These are phyloP conservation scores for Sthenelais limicola DNA, from an alignment of 2,888 invertebrate species.

Conservation along the genomic window DNA sequence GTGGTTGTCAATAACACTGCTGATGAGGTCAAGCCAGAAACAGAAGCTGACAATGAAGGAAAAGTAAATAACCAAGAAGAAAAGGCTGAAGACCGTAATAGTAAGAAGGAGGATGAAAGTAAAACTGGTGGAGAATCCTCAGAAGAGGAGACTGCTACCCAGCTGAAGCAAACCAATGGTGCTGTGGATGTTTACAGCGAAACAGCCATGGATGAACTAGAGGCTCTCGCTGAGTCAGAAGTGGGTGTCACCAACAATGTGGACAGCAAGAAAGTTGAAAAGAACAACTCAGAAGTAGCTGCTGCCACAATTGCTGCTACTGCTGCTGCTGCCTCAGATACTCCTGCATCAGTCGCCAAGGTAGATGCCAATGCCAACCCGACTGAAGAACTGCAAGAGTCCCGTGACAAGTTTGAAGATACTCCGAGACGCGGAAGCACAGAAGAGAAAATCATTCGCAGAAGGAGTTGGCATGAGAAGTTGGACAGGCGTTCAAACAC, in stretches of 20 bases:
- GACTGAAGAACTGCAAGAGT: conserved; percentile 28
- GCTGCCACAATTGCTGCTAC: not conserved
- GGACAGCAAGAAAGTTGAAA: not conserved
- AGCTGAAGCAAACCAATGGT: not conserved
- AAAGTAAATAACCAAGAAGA: too few species aligned
- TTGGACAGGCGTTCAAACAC: conserved; percentile 27
- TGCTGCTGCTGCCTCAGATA: not conserved
- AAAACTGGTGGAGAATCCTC: conserved; percentile 19
- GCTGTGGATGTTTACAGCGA: conserved; percentile 40
- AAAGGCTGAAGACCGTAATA: not conserved
- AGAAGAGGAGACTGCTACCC: conserved; percentile 11
- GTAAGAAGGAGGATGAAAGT: not conserved
- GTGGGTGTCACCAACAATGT: conserved; percentile 21
- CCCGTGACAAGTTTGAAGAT: conserved; percentile 32
- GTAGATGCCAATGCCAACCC: conserved; percentile 23
- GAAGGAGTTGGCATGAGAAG: conserved; percentile 38
- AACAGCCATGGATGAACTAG: conserved; percentile 67
- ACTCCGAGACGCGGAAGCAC: conserved; percentile 20
- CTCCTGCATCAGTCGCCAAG: not conserved
- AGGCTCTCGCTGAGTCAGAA: conserved; percentile 56
- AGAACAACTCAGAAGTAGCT: too few species aligned
- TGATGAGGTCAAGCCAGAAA: too few species aligned
- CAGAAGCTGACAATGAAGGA: too few species aligned
- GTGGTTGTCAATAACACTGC: not conserved
- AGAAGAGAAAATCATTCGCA: conserved; percentile 23